These are phyloP conservation scores for Hirudo medicinalis DNA, from an alignment of 1,140 invertebrate species.

Conservation along the genomic window DNA sequence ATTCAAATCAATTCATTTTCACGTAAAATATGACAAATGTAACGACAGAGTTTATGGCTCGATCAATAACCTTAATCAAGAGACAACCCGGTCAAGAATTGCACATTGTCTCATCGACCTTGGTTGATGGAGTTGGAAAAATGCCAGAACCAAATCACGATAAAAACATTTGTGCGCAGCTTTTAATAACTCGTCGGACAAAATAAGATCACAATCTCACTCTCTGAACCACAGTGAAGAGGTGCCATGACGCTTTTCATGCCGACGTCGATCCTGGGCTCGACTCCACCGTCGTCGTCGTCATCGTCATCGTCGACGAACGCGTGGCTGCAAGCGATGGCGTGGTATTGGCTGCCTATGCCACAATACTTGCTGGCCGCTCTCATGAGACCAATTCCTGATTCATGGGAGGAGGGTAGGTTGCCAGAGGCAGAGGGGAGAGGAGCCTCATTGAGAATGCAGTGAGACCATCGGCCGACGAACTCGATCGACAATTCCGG, in stretches of 20 bases:
- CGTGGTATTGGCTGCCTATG: slow-evolving; percentile 16
- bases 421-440: neutral
- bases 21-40: too few species aligned
- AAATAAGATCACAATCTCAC: too few species aligned
- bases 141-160: too few species aligned
- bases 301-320: neutral
- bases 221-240: neutral
- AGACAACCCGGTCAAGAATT: too few species aligned
- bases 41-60: too few species aligned
- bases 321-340: slow-evolving; percentile 2
- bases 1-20: too few species aligned
- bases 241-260: neutral
- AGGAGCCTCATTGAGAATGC: neutral
- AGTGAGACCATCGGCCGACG: slow-evolving; percentile 18
- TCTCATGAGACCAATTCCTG: slow-evolving; percentile 6
- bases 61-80: too few species aligned
- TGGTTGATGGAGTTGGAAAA: too few species aligned
- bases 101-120: too few species aligned
- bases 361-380: slow-evolving; percentile 15
- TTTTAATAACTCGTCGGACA: too few species aligned
- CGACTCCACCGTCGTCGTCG: neutral
- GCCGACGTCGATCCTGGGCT: neutral
- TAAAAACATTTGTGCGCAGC: too few species aligned
- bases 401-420: neutral
- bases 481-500: neutral